Evolutionary conservation across 2,888 invertebrate species (phyloP), one percentile per base, ranked within the genome.

Genomic region (Syrphus vitripennis): DNA sequence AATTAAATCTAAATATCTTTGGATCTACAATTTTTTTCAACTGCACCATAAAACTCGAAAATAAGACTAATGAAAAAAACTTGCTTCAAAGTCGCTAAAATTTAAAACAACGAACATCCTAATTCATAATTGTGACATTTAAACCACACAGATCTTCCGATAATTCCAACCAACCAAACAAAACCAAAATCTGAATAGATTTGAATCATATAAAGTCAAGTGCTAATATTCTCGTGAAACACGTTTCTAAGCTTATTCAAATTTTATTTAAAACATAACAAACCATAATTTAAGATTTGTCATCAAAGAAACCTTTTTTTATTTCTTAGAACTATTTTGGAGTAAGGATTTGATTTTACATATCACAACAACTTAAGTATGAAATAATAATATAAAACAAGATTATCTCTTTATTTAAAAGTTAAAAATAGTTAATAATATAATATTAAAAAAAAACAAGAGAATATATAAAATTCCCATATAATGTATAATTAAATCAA

Each of bases 271-370:
- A 65, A 45, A 29, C 14, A 63, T 26, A 65, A 65, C 29, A 65
- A 65, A 65, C 65, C 65, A 65, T 65, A 65, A 65, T 19, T 65
- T 65, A 14, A 31, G 42, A 12, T 65, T 45, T 65, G 45, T 65
- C 63, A 63, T 29, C 65, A 7, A 19, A 19, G 12, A 31, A 45
- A 45, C 12, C 29, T 45, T 26, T 29, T 45, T 10, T 16, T n/a
- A 0, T 40, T 12, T 31, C 2, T 5, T 26, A 65, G 45, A 65
- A 45, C 31, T 19, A 5, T 65, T 37, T 29, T 19, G 4, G 16
- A 31, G 12, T 63, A 45, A 40, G 16, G n/a, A 24, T 14, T 42
- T 45, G 63, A 45, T 63, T 26, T 45, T 12, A 26, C 50, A 14
- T 26, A 26, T n/a, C 24, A 50, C 37, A 59, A 12, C 26, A 19